Evolutionary conservation across 1,140 invertebrate genomes (phyloP).

Genomic region (Drosophila sulfurigaster): DNA sequence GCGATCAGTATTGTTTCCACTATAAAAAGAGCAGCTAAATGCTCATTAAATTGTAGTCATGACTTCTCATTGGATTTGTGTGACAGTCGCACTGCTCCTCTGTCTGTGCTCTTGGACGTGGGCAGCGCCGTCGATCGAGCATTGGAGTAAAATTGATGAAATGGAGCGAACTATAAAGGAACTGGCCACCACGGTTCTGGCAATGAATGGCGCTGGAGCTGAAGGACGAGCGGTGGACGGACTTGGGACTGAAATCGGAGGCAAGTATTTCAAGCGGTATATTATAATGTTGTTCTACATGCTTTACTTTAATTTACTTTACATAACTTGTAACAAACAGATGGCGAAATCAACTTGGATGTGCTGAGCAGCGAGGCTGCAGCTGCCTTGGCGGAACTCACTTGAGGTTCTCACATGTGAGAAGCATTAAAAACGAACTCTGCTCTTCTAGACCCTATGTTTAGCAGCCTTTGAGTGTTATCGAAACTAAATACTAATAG

Average conservation of each 20-base stretch:
- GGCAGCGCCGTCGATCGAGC: constrained; percentile 51
- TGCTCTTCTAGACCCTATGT: constrained; percentile 39
- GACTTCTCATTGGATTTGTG: constrained; percentile 27
- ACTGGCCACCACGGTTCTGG: constrained; percentile 57
- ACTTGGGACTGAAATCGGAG: no score
- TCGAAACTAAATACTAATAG: not conserved
- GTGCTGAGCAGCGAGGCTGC: constrained; percentile 9
- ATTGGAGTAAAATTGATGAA: constrained; percentile 52
- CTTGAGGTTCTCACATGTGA: constrained; percentile 23
- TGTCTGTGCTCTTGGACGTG: not conserved
- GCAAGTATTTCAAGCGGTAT: no score
- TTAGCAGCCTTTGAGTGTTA: constrained; percentile 58
- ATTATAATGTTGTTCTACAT: no score
- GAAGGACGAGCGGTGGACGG: not conserved
- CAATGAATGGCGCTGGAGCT: constrained; percentile 40
- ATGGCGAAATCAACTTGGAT: constrained; percentile 14
- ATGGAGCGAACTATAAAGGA: constrained; percentile 65
- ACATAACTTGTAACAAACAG: not conserved
- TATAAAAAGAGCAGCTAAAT: constrained; percentile 35
- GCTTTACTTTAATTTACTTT: no score
- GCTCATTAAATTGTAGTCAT: constrained; percentile 3
- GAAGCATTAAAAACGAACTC: not conserved
- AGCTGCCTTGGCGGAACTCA: constrained; percentile 24
- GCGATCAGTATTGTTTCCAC: not conserved
- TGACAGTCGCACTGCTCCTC: constrained; percentile 32